Base-by-base conservation (phyloP, 2,113 vertebrate species). In the Syrrhaptes paradoxus region DNA sequence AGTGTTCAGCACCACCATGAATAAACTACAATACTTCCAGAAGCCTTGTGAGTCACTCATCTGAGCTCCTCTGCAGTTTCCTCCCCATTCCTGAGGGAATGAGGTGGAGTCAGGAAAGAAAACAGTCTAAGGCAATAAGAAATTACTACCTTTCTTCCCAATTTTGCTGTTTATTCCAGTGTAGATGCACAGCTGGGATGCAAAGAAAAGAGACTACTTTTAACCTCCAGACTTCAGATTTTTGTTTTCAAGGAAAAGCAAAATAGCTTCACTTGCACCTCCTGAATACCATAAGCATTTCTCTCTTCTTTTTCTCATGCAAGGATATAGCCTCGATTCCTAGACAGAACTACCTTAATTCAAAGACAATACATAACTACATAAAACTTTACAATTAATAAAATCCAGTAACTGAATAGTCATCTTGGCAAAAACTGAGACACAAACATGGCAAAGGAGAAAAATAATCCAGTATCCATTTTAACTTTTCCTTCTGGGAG, bases 1-100 rank as follows among this genome's bases (percentile, higher is more conserved):
- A 70, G 46, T 68, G 67, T 63, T 92, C 79, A 90, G 80, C 86
- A 92, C 75, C 70, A 87, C 61, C 58, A 70, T 4, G 17, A 94
- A 89, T 59, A 92, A 92, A 80, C 76, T 78, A 67, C 66, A 93
- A 57, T 46, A 71, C 70, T 95, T 94, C 93, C 38, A 65, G 57
- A 95, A 86, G 54, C 76, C 59, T 55, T 22, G 13, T 96, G 95
- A 96, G 76, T 97, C 93, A 96, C 73, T 81, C 61, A 54, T 74
- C 48, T 85, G 49, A 93, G 59, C 76, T 85, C 61, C 90, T 95
- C 83, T 84, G 85, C 87, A 57, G 79, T 80, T 96, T 95, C 96
- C 95, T 93, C 52, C 85, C 82, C 36, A 6, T 45, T 96, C 96
- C 88, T 72, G 49, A 36, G 90, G 96, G 92, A 96, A 96, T 62